Evolutionary conservation across 1,140 invertebrate genomes (phyloP).

Genomic region (Orius laevigatus): DNA sequence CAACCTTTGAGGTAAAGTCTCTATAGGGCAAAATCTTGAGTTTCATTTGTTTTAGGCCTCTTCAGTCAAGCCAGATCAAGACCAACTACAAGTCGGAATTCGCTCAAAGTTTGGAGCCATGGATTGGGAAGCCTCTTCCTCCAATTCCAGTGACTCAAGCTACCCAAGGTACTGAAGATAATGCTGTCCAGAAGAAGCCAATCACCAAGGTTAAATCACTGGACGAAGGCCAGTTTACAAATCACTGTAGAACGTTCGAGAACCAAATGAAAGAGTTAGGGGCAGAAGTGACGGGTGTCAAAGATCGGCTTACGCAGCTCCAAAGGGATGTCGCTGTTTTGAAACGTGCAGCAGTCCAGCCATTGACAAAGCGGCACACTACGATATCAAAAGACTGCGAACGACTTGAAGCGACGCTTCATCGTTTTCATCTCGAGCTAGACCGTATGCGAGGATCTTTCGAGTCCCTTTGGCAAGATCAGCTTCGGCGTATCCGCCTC

Average conservation of each 20-base stretch:
- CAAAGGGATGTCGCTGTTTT: slow-evolving; percentile 41
- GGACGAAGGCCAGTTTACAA: slow-evolving; percentile 42
- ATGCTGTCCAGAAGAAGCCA: not conserved
- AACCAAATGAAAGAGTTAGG: slow-evolving; percentile 42
- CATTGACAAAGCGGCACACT: slow-evolving; percentile 37
- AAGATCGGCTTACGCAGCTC: slow-evolving; percentile 43
- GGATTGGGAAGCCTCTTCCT: slow-evolving; percentile 28
- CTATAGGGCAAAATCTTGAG: not conserved
- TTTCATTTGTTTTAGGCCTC: slow-evolving; percentile 26
- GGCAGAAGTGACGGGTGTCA: slow-evolving; percentile 41
- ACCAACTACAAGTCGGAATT: slow-evolving; percentile 48
- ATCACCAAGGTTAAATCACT: slow-evolving; percentile 27
- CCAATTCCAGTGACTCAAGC: slow-evolving; percentile 9
- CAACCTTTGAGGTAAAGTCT: slow-evolving; percentile 39
- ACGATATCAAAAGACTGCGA: slow-evolving; percentile 41
- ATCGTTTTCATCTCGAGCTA: slow-evolving; percentile 42
- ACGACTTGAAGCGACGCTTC: slow-evolving; percentile 42
- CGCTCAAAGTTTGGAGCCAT: slow-evolving; percentile 41
- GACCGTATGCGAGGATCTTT: slow-evolving; percentile 42
- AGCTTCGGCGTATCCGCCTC: slow-evolving; percentile 44
- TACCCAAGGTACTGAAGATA: not conserved
- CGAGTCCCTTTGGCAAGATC: slow-evolving; percentile 49
- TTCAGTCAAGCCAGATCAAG: slow-evolving; percentile 38
- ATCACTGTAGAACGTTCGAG: slow-evolving; percentile 44
- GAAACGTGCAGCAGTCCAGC: slow-evolving; percentile 38